These are phyloP conservation scores for Scaptomyza tumidula DNA, from an alignment of 2,888 invertebrate genomes.

Conservation along the genomic window DNA sequence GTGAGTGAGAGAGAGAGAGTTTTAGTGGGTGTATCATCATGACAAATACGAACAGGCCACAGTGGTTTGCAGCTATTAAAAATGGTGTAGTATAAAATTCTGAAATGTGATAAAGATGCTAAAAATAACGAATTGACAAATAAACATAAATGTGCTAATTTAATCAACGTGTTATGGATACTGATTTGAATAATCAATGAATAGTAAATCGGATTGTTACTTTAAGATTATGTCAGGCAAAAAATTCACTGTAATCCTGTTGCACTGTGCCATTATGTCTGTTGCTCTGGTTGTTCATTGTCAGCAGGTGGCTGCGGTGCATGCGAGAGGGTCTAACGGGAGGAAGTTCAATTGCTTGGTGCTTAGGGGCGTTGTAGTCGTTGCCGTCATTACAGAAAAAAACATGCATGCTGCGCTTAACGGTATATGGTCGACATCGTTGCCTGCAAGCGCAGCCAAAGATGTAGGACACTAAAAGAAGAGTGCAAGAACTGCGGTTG, in stretches of 20 bases:
- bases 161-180: slow-evolving; percentile 3
- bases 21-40: slow-evolving; percentile 36
- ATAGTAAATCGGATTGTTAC: background rate
- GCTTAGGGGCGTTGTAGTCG: slow-evolving; percentile 46
- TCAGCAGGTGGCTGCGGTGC: slow-evolving; percentile 50
- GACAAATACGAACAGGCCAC: slow-evolving; percentile 30
- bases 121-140: slow-evolving; percentile 10
- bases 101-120: background rate
- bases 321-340: background rate
- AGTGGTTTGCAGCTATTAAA: slow-evolving; percentile 21
- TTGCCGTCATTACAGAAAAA: slow-evolving; percentile 46
- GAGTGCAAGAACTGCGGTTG: slow-evolving; percentile 32
- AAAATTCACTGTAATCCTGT: background rate
- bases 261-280: slow-evolving; percentile 27
- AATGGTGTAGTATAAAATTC: background rate
- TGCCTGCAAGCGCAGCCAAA: slow-evolving; percentile 42
- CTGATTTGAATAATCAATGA: background rate
- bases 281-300: slow-evolving; percentile 21
- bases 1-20: slow-evolving; percentile 24
- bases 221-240: background rate
- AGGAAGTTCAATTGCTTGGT: slow-evolving; percentile 40
- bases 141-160: slow-evolving; percentile 6
- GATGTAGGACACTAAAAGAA: slow-evolving; percentile 62
- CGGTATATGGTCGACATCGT: slow-evolving; percentile 35
- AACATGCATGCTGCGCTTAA: slow-evolving; percentile 61